Percentiles rank a stretch among this genome's conserved stretches.
Evolutionary conservation across 2,797 vertebrate species (phyloP).

Genomic region (Syngnathus acus): DNA sequence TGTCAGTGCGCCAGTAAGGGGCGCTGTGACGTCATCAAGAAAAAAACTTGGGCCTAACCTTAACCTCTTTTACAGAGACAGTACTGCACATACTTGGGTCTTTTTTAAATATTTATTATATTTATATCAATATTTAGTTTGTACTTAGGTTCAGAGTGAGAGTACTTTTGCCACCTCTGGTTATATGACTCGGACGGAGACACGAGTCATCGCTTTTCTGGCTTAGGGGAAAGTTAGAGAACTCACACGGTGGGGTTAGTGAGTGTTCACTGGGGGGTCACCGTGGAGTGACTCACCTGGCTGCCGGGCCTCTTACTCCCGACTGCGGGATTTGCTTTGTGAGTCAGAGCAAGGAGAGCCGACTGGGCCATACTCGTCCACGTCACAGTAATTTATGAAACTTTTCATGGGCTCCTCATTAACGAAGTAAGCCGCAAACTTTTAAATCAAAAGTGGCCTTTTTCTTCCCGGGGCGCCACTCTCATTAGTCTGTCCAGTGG

Average conservation of each 20-base stretch:
- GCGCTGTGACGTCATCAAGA: no score
- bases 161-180: constrained; percentile 14
- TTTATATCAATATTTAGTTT: background rate
- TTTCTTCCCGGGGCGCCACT: constrained; percentile 4
- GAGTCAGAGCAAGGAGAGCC: constrained; percentile 61
- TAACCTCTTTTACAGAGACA: no score
- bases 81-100: no score
- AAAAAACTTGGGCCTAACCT: no score
- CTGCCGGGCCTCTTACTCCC: constrained; percentile 38
- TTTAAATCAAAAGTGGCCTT: constrained; percentile 12
- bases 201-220: constrained; percentile 42
- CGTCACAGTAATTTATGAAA: constrained; percentile 35
- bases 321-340: constrained; percentile 42
- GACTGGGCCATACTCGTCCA: constrained; percentile 49
- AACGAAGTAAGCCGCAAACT: constrained; percentile 28
- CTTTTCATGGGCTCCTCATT: constrained; percentile 25
- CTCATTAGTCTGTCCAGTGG: constrained; percentile 3
- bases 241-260: constrained; percentile 37
- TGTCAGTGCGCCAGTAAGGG: no score
- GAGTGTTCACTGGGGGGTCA: constrained; percentile 39
- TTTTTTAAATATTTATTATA: no score
- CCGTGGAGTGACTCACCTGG: constrained; percentile 58
- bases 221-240: constrained; percentile 59
- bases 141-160: background rate
- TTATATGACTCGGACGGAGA: constrained; percentile 37